Base-by-base conservation (phyloP, 2,888 invertebrate species). In the Entomobrya multifasciata region DNA sequence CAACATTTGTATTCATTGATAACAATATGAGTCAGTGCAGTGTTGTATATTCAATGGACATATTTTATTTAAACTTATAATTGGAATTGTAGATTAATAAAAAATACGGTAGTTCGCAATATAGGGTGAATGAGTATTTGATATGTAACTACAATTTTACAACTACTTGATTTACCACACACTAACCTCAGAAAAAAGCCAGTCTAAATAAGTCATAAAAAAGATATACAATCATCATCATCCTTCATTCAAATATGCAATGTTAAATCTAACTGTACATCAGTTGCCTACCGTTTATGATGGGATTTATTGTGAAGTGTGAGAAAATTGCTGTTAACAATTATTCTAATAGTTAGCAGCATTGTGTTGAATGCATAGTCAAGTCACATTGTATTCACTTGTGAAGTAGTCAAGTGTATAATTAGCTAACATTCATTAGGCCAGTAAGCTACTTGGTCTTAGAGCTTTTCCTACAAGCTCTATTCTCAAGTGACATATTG, bases 361-460 rank as follows among this genome's bases (percentile, higher is more conserved):
- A 10, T 55, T n/a, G 10, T 41, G 10, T 17, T n/a, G 8, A n/a
- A 20, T 65, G 20, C 41, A 17, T 57, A 57, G 36, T 22, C 62
- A n/a, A n/a, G n/a, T n/a, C n/a, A n/a, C 22, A 22, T 60, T 55
- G 74, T 65, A 41, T 65, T 41, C 36, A 41, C 13, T 20, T 41
- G 41, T 41, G 17, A 20, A 65, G 65, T 41, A 65, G 30, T 62
- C 60, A 60, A 44, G 55, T 78, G 25, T 78, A 78, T 78, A 78
- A 78, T 78, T 78, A 78, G 77, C 47, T 27, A 78, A 25, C 30
- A 78, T 44, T 62, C 60, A 78, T 78, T 78, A 78, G 62, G 47
- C 44, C 77, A 78, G 62, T 27, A 25, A 78, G 60, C 15, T 25
- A 44, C 60, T 77, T 13, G 76, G 3, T 52, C 1, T 47, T 52